These are phyloP conservation scores for Lasioglossum villosulum DNA, from an alignment of 2,888 invertebrate genomes.

Conservation along the genomic window DNA sequence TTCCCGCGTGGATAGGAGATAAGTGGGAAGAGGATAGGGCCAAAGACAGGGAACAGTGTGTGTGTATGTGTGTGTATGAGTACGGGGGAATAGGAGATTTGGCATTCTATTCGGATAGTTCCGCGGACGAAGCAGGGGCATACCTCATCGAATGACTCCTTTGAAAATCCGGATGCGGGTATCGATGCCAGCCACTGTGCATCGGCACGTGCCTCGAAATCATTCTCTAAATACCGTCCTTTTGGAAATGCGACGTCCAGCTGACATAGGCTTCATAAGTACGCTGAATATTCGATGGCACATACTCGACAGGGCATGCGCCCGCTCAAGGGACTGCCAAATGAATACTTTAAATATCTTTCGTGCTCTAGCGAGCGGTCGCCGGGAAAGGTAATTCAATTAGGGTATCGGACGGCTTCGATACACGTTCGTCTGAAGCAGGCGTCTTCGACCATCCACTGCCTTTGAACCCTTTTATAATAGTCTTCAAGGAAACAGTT, in stretches of 20 bases:
- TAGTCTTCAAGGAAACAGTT: too few relatives aligned
- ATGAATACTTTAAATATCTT: conserved; percentile 46
- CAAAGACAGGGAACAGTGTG: background rate
- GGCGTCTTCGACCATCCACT: too few relatives aligned
- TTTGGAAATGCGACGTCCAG: conserved; percentile 56
- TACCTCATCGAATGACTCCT: conserved; percentile 75
- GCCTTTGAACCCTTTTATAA: too few relatives aligned
- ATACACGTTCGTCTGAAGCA: background rate
- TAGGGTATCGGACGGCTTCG: background rate
- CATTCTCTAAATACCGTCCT: conserved; percentile 72
- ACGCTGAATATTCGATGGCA: conserved; percentile 29
- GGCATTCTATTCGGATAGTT: conserved; percentile 72
- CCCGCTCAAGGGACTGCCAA: conserved; percentile 50
- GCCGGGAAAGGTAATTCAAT: background rate
- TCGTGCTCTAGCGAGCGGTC: background rate
- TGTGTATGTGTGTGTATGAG: background rate
- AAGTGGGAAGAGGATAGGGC: background rate
- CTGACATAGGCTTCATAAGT: conserved; percentile 47
- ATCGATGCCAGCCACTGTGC: conserved; percentile 71
- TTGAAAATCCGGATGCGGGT: conserved; percentile 72
- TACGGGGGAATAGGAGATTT: conserved; percentile 59
- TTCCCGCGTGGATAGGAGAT: background rate
- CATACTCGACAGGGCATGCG: conserved; percentile 29
- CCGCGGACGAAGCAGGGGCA: conserved; percentile 68
- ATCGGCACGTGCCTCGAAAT: conserved; percentile 74